These are phyloP conservation scores for Vireo griseus DNA, from an alignment of 2,797 vertebrate species.

Conservation along the genomic window DNA sequence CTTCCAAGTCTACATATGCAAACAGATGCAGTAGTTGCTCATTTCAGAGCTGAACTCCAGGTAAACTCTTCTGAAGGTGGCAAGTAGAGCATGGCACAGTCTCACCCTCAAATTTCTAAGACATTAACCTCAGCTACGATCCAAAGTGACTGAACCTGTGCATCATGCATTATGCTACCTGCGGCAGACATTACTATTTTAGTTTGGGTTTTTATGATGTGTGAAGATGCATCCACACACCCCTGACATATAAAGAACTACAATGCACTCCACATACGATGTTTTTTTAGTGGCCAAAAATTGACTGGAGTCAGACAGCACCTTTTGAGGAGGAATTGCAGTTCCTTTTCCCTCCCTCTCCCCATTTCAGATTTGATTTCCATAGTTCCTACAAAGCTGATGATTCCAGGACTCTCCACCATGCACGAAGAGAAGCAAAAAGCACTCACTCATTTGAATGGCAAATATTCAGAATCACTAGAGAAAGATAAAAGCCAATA, in stretches of 20 bases:
- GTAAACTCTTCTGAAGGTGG: background rate
- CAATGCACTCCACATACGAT: fast-evolving
- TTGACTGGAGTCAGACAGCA: background rate
- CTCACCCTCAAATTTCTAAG: background rate
- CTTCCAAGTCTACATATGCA: background rate
- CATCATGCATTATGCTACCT: background rate
- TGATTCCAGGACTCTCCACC: background rate
- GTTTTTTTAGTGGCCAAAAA: background rate
- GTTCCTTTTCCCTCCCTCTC: background rate
- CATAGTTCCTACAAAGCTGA: background rate
- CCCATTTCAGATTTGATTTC: background rate
- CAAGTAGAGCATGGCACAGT: background rate
- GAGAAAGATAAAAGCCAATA: background rate
- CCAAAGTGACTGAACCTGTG: background rate
- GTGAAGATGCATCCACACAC: background rate
- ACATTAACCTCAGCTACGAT: background rate
- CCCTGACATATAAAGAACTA: background rate
- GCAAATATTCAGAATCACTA: background rate
- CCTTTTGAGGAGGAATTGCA: background rate
- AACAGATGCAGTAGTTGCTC: background rate
- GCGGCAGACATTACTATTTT: background rate
- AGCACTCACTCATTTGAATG: background rate
- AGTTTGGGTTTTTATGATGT: background rate
- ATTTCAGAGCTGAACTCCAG: background rate
- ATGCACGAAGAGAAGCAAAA: background rate